A percentile compares a stretch with the other conserved stretches of the same genome.
phyloP scores from a whole-genome alignment of 2,797 vertebrate species.

The Novumbra hubbsi region DNA sequence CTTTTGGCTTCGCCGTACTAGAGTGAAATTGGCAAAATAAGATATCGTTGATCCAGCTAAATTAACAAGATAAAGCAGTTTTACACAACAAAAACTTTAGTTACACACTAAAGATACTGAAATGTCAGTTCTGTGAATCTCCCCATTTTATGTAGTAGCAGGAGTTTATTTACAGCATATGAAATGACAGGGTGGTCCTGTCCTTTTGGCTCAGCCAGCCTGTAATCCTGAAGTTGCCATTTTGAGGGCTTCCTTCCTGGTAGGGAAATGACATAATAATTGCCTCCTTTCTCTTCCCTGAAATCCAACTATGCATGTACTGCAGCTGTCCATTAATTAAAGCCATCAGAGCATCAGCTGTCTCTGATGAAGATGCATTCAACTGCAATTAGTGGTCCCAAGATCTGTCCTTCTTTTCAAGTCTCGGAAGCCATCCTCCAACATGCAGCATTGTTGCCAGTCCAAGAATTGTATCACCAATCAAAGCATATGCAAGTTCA shows the following conservation, averaged over 20 bases:
- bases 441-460: background rate
- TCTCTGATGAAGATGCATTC: slow-evolving; percentile 57
- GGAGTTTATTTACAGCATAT: slow-evolving; percentile 40
- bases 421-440: slow-evolving; percentile 23
- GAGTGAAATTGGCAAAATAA: too few relatives aligned
- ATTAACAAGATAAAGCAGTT: too few relatives aligned
- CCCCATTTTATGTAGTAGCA: slow-evolving; percentile 11
- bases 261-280: slow-evolving; percentile 68
- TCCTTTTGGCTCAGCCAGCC: slow-evolving; percentile 55
- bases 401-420: slow-evolving; percentile 26
- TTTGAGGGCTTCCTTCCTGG: slow-evolving; percentile 76
- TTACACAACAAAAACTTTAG: background rate
- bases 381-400: slow-evolving; percentile 36
- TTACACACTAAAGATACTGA: slow-evolving; percentile 10
- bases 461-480: background rate
- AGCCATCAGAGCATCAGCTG: slow-evolving; percentile 57
- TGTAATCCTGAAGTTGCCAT: slow-evolving; percentile 54
- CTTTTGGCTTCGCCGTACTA: too few relatives aligned
- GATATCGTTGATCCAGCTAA: too few relatives aligned
- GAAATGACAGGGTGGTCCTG: slow-evolving; percentile 43
- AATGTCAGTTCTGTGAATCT: background rate
- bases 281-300: slow-evolving; percentile 52
- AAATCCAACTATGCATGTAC: slow-evolving; percentile 39
- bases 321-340: slow-evolving; percentile 75
- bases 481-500: background rate